Evolutionary conservation across 2,797 vertebrate genomes (phyloP), one percentile per base, ranked within the genome.

Genomic region (Numenius phaeopus): DNA sequence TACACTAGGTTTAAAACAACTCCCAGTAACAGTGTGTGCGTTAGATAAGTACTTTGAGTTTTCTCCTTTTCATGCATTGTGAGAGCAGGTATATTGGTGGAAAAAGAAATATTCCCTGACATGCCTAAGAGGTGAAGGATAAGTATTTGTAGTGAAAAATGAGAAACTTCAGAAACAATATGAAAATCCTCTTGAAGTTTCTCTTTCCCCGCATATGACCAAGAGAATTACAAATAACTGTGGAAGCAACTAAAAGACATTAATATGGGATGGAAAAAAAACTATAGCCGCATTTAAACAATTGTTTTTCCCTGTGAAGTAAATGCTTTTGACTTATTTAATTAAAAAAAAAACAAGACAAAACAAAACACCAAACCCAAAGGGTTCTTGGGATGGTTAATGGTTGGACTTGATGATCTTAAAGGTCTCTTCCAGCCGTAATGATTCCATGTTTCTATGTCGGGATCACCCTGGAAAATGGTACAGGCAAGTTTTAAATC

Each of bases 401-500:
- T 1, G 9, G 27, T 30, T 64, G 61, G 26, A 64, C 11, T 44
- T 32, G 40, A 44, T 32, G 29, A 23, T 32, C 40, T 44, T 44
- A 32, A 32, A 16, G 40, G 40, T 23, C 21, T 44, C 62, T 65
- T 65, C 40, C 30, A 32, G 15, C 62, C 29, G 5, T 8, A 32
- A 11, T 11, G 40, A 44, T 44, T 44, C 30, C 5, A 8, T 23
- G 62, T 22, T 32, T 65, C 62, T 65, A 5, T 16, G 23, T 72
- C 61, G 70, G 34, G 39, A 66, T 82, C 39, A 59, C 17, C 37
- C 42, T 49, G 57, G 14, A 7, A 86, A 55, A 30, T 65, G 58
- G 70, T 94, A 78, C 47, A 94, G 62, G 72, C 77, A 87, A 72
- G 66, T 87, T 80, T 79, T 97, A 96, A 90, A 65, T 39, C 85